A percentile compares a stretch with the other conserved stretches of the same genome.
phyloP scores from a whole-genome alignment of 2,888 invertebrate species.

The Spialia ferax region DNA sequence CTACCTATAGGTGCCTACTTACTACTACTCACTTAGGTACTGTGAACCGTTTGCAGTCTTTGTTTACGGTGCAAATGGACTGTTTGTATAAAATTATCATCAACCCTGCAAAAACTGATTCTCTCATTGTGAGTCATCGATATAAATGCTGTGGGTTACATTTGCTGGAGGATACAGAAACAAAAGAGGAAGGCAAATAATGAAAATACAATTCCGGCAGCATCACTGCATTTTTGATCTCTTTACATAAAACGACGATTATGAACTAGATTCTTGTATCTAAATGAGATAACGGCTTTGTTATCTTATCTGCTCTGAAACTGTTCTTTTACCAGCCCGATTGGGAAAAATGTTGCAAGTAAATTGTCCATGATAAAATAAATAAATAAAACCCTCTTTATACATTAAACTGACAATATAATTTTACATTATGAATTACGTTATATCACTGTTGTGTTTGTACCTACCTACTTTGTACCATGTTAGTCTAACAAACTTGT shows the following conservation, averaged over 20 bases:
- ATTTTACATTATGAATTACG: no score
- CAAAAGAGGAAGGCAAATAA: neutral
- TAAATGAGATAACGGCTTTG: constrained; percentile 8
- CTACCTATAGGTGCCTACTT: no score
- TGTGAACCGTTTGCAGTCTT: no score
- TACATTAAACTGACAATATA: neutral
- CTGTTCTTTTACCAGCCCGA: neutral
- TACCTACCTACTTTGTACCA: no score
- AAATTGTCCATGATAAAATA: neutral
- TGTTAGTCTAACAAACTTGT: no score
- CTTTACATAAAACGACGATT: neutral
- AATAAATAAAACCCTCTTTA: no score
- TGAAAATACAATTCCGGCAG: neutral
- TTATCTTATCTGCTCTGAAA: constrained; percentile 29
- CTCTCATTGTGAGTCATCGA: constrained; percentile 27
- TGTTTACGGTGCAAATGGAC: neutral
- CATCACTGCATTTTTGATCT: neutral
- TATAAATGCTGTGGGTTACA: constrained; percentile 17
- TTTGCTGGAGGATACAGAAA: neutral
- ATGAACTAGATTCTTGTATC: neutral
- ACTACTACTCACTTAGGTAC: no score
- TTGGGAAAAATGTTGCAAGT: constrained; percentile 1
- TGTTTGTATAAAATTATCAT: constrained; percentile 3
- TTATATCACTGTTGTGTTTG: no score
- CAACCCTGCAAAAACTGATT: constrained; percentile 17